Base-by-base conservation (phyloP, 2,797 vertebrate genomes). In the Chromis chromis region DNA sequence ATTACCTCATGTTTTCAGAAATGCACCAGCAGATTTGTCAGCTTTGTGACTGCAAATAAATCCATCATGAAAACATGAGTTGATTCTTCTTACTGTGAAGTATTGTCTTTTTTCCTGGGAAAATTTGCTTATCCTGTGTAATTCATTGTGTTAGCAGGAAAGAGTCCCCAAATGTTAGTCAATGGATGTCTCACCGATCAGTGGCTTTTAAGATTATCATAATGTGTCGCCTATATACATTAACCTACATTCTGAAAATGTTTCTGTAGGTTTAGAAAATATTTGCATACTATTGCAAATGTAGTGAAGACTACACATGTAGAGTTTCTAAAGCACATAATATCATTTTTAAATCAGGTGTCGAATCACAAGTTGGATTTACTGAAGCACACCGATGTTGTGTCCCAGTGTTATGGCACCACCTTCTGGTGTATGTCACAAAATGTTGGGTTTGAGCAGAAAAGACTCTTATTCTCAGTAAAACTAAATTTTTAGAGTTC, bases 341-440 rank as follows among this genome's bases (percentile, higher is more conserved):
- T 36, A 10, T 10, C 2, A 36, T 48, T 39, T 0, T 27, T 33
- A 33, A 1, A 62, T 66, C 14, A 40, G 19, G 4, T 63, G 3
- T 44, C 12, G 16, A 44, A 46, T 46, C 9, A 40, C 16, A 3
- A 22, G 24, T 6, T 5, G 17, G 31, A 55, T 19, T 24, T 13
- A 3, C 27, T 3, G 2, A 48, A 11, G 1, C 12, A 16, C 17
- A 44, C 12, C 24, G 2, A 16, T 68, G 8, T 16, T 54, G 4
- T 22, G 50, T 19, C 22, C 14, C 19, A 59, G 60, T 46, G 9
- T 36, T 64, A 28, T 77, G n/a, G 59, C 74, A 6, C 82, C 74
- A 83, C 56, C 85, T 3, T 56, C 33, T 83, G 89, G 58, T 72
- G 4, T 40, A 63, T 49, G 16, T 65, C 4, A 24, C 31, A 4